Evolutionary conservation across 2,113 vertebrate species (phyloP).

Genomic region (Noctilio leporinus): DNA sequence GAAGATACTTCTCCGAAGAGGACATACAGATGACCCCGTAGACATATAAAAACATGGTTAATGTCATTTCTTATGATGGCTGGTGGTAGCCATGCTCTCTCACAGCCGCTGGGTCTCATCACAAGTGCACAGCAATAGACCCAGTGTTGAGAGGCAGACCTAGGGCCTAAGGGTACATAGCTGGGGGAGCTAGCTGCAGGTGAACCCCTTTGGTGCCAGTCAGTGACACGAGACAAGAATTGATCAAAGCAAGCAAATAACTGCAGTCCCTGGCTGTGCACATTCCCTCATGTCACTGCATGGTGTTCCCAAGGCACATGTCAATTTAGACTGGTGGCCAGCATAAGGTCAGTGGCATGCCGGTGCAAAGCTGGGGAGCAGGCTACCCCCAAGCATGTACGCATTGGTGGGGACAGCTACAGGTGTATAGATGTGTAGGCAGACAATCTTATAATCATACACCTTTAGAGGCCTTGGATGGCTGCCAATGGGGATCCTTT

Average conservation of each 20-base stretch:
- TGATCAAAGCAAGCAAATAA: background rate
- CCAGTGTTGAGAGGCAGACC: background rate
- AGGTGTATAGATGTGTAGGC: too few relatives aligned
- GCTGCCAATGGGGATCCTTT: background rate
- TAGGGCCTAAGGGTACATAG: background rate
- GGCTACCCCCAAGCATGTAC: fast-evolving
- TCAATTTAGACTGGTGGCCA: background rate
- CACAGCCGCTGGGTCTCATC: background rate
- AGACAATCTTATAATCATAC: background rate
- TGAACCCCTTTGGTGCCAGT: background rate
- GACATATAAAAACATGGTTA: background rate
- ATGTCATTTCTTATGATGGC: background rate
- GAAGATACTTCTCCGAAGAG: background rate
- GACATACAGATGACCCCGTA: background rate
- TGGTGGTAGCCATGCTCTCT: background rate
- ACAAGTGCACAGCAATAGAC: background rate
- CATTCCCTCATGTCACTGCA: background rate
- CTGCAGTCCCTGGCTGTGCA: background rate
- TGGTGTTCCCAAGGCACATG: background rate
- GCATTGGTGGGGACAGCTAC: background rate
- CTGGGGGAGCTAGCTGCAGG: background rate
- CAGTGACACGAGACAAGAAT: background rate
- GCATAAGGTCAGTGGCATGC: background rate
- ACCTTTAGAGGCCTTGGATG: background rate
- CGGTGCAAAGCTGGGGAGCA: background rate